Evolutionary conservation across 2,888 invertebrate species (phyloP), one percentile per base, ranked within the genome.

Genomic region (Odiellus spinosus): DNA sequence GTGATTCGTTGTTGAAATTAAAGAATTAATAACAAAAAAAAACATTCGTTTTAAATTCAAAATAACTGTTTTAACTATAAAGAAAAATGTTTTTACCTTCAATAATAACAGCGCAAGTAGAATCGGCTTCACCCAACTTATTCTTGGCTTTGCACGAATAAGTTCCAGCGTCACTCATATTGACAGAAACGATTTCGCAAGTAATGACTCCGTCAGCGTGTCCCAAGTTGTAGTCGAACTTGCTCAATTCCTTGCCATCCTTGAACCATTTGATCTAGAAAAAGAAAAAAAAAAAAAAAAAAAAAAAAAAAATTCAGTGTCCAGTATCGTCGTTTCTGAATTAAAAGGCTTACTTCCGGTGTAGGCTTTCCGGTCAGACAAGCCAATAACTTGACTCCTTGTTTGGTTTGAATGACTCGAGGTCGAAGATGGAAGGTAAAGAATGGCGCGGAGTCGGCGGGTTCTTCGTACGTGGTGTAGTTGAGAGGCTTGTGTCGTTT

Each of bases 371-470:
- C 95, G 60, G 84, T 84, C 51, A 98, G 76, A 63, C 96, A 93
- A 69, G 95, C 95, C 41, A 96, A 78, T 55, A 99, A 76, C 72
- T 99, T 99, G 74, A 96, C 96, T 49, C 90, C 90, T 48, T 68
- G 64, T 55, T 91, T 80, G 61, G 76, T 77, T 72, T 98, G 98
- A 78, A 99, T 96, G 60, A 96, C 86, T 65, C 98, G 85, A 64
- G 96, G 95, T 68, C 98, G 80, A 59, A 99, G 78, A 62, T 88
- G 81, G 86, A 99, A 99, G 62, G 93, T 93, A 74, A 98, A 98
- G 64, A 78, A 81, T 52, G 98, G 98, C 52, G 87, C 87, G 60
- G 82, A 80, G 70, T 90, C 88, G 66, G 82, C 81, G 60, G 84
- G 84, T 67, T 91, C 88, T 69, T 85, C 82, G 84, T 88, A 88